Percentiles rank a stretch among this genome's conserved stretches.
phyloP scores from a whole-genome alignment of 2,888 invertebrate species.

The Drosophila birchii region DNA sequence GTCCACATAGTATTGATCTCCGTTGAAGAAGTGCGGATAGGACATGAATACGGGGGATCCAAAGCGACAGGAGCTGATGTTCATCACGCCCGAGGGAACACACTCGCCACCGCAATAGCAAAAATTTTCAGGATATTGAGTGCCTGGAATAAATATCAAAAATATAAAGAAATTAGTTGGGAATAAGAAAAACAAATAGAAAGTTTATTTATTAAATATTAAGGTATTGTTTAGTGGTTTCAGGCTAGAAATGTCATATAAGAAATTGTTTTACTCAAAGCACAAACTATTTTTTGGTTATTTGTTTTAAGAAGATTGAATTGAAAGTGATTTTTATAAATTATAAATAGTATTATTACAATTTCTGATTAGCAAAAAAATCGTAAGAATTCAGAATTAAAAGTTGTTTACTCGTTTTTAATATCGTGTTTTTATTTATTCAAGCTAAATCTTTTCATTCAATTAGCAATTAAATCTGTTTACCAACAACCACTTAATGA shows the following conservation, averaged over 20 bases:
- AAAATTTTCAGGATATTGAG: constrained; percentile 87
- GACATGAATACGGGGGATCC: constrained; percentile 94
- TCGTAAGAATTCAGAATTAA: background rate
- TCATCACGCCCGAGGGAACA: constrained; percentile 90
- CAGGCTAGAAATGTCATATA: too few species aligned
- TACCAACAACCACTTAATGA: background rate
- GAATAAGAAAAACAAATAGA: too few species aligned
- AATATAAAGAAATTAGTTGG: too few species aligned
- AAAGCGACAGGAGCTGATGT: constrained; percentile 91
- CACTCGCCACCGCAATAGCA: constrained; percentile 92
- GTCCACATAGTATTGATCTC: constrained; percentile 88
- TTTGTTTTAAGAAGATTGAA: too few species aligned
- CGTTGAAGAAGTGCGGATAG: constrained; percentile 93
- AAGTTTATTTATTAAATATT: too few species aligned
- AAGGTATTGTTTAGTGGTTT: too few species aligned
- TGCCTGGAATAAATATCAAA: constrained; percentile 84
- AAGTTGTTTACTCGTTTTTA: background rate
- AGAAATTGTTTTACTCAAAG: too few species aligned
- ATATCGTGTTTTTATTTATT: background rate
- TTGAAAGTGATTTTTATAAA: too few species aligned
- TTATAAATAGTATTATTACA: too few species aligned
- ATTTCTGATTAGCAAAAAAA: too few species aligned
- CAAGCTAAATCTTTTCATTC: background rate
- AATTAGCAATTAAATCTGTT: background rate
- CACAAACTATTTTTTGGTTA: too few species aligned